Conservation (phyloP, 2,797 vertebrate genomes). For the Tiaroga cobitis region DNA sequence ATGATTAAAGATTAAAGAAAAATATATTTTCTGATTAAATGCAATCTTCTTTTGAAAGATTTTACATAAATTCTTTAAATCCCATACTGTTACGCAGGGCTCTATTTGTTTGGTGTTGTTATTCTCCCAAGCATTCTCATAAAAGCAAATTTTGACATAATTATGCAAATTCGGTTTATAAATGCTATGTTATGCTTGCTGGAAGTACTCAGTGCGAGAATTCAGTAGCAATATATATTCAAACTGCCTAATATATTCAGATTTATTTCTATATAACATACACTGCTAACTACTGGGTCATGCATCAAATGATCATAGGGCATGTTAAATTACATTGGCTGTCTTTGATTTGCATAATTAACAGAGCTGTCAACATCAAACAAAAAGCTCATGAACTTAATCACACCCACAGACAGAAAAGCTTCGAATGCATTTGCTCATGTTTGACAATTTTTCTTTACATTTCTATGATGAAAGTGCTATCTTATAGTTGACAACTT, state of each 20-base stretch:
- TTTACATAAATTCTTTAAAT: neutral
- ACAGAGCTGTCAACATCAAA: constrained; percentile 38
- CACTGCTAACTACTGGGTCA: constrained; percentile 4
- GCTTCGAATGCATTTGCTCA: constrained; percentile 9
- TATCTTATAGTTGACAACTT: constrained; percentile 16
- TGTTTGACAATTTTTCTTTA: neutral
- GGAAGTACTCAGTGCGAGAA: neutral
- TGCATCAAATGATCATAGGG: constrained; percentile 46
- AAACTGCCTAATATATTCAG: neutral
- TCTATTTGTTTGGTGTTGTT: constrained; percentile 7
- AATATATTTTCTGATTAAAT: neutral
- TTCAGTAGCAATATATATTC: constrained; percentile 10
- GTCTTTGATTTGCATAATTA: constrained; percentile 50
- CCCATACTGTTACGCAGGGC: neutral
- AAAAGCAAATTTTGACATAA: neutral
- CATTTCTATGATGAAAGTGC: constrained; percentile 7
- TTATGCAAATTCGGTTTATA: constrained; percentile 16
- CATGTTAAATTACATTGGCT: constrained; percentile 44
- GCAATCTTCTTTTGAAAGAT: neutral
- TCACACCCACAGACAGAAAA: constrained; percentile 26
- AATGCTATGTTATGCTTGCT: constrained; percentile 9
- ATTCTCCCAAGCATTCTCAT: constrained; percentile 9
- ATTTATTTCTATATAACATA: constrained; percentile 9
- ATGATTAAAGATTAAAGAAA: neutral
- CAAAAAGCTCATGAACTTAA: constrained; percentile 39